Base-by-base conservation (phyloP, 2,113 vertebrate genomes). In the Alosa alosa region DNA sequence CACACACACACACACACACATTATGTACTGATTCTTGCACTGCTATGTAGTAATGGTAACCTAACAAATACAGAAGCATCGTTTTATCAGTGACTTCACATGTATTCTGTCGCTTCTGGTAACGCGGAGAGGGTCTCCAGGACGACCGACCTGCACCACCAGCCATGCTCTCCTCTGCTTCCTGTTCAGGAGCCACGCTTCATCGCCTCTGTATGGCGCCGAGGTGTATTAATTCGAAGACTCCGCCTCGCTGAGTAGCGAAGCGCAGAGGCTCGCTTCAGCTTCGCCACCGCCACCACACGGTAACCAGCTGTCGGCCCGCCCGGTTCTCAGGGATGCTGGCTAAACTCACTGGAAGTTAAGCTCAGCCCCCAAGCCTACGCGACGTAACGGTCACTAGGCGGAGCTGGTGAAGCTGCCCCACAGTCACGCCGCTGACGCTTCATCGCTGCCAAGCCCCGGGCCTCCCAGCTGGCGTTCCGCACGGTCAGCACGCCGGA, bases 11-110 rank as follows among this genome's bases (percentile, higher is more conserved):
- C 31, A 31, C 31, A 31, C 31, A 31, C 31, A 31, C 31, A 31
- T 11, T 17, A 18, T 55, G 15, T 2, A 55, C 52, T 25, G 10
- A 25, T n/a, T n/a, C 98, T 90, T 99, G 98, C 83, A 99, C 98
- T 31, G 98, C 97, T 86, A 98, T 98, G 0, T 99, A 99, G 92
- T 99, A 99, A 99, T 0, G 98, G 98, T 87, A 99, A 97, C 52
- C 97, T 97, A 57, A 99, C 93, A 68, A 99, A n/a, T n/a, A n/a
- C n/a, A n/a, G n/a, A n/a, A n/a, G n/a, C n/a, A n/a, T n/a, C n/a
- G n/a, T n/a, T n/a, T n/a, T n/a, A n/a, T n/a, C n/a, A n/a, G n/a
- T n/a, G n/a, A n/a, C n/a, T n/a, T n/a, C n/a, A n/a, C n/a, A n/a
- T n/a, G n/a, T n/a, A n/a, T n/a, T n/a, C n/a, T n/a, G n/a, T n/a